phyloP scores from a whole-genome alignment of 2,113 vertebrate species.

The Pica pica region DNA sequence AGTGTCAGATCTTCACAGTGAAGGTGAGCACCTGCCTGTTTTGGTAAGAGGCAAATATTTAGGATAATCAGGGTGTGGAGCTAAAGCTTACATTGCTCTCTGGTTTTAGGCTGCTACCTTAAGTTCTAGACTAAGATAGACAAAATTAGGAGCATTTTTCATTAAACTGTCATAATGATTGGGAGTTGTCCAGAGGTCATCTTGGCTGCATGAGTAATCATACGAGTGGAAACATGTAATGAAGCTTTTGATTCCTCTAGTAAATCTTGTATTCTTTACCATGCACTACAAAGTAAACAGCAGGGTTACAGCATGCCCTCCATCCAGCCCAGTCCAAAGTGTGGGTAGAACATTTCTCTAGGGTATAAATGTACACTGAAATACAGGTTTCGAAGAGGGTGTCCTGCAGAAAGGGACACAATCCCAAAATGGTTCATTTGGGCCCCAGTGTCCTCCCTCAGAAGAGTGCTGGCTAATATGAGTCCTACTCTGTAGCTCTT shows the following conservation, averaged over 20 bases:
- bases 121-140: background rate
- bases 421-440: background rate
- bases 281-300: background rate
- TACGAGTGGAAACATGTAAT: background rate
- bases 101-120: background rate
- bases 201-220: background rate
- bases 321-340: fast-evolving
- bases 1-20: background rate
- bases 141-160: background rate
- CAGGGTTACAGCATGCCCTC: background rate
- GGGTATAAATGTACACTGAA: background rate
- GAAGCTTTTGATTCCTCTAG: background rate
- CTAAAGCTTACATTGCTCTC: background rate
- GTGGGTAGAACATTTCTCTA: background rate
- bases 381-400: background rate
- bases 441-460: background rate
- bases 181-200: background rate
- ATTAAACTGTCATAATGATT: background rate
- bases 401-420: background rate
- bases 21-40: background rate
- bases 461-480: background rate
- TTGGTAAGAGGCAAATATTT: background rate
- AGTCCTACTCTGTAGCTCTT: background rate
- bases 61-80: background rate
- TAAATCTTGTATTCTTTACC: background rate